phyloP scores from a whole-genome alignment of 1,140 invertebrate species.

The Limonius californicus region DNA sequence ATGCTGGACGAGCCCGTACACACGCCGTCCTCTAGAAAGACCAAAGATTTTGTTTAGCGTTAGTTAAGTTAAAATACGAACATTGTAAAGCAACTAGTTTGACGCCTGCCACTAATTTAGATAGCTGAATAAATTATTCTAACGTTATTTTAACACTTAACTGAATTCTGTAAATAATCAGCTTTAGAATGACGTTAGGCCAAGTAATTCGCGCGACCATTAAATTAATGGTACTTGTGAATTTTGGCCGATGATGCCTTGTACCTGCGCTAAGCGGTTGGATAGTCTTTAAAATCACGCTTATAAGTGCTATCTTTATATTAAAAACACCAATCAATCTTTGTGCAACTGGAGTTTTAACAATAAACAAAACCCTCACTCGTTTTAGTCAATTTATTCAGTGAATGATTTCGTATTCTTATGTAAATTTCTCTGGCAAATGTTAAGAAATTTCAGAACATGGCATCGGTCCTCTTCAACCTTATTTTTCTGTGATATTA shows the following conservation, averaged over 20 bases:
- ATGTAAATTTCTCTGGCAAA: slow-evolving; percentile 14
- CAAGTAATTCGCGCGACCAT: background rate
- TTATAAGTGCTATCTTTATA: slow-evolving; percentile 10
- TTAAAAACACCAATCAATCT: slow-evolving; percentile 12
- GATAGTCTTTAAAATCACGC: slow-evolving; percentile 8
- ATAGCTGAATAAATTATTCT: slow-evolving; percentile 12
- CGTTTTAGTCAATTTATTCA: background rate
- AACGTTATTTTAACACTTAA: slow-evolving; percentile 9
- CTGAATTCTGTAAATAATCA: slow-evolving; percentile 13
- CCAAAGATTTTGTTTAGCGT: slow-evolving; percentile 43
- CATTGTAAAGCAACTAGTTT: slow-evolving; percentile 17
- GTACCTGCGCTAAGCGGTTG: slow-evolving; percentile 7
- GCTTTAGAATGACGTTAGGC: slow-evolving; percentile 11
- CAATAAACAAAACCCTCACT: background rate
- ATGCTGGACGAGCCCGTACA: slow-evolving; percentile 38
- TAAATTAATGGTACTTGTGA: background rate
- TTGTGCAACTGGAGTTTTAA: background rate
- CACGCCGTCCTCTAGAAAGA: slow-evolving; percentile 42
- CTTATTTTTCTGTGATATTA: slow-evolving; percentile 14
- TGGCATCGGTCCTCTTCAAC: slow-evolving; percentile 5
- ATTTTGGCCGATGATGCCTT: slow-evolving; percentile 3
- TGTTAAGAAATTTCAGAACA: background rate
- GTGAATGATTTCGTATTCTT: background rate
- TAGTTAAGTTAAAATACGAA: background rate
- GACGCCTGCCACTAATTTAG: slow-evolving; percentile 22